Conservation (phyloP, 2,797 vertebrate genomes). For the Gephyroberyx darwinii region DNA sequence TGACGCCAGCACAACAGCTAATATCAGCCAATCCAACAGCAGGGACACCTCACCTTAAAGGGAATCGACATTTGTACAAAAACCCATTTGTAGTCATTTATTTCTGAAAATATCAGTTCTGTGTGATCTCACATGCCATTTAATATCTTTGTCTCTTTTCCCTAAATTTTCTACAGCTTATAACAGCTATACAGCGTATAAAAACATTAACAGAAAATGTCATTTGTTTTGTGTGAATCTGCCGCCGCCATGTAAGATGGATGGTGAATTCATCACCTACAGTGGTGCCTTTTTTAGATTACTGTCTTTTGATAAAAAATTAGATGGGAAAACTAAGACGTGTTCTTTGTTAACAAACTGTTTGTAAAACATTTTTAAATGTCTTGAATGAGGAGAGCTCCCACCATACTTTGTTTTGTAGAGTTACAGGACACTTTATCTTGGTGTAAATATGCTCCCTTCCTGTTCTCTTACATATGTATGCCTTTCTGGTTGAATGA, state of each 20-base stretch:
- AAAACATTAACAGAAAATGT: conserved; percentile 57
- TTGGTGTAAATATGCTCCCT: conserved; percentile 73
- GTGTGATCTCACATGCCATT: conserved; percentile 57
- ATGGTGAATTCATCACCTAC: conserved; percentile 70
- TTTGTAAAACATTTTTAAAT: conserved; percentile 73
- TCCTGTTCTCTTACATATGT: conserved; percentile 72
- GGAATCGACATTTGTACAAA: conserved; percentile 63
- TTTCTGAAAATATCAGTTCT: conserved; percentile 43
- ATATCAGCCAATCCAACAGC: conserved; percentile 57
- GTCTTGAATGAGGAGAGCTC: conserved; percentile 67
- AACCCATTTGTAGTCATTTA: conserved; percentile 44
- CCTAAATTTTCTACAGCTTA: conserved; percentile 63
- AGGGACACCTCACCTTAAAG: conserved; percentile 58
- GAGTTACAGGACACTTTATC: conserved; percentile 66
- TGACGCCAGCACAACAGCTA: conserved; percentile 59
- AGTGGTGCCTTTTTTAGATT: conserved; percentile 79
- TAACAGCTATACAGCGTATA: conserved; percentile 48
- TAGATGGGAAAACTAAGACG: conserved; percentile 56
- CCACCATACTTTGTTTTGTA: conserved; percentile 68
- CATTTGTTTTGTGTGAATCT: conserved; percentile 68
- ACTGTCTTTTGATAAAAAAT: conserved; percentile 70
- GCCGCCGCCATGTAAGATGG: conserved; percentile 61
- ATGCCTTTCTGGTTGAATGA: conserved; percentile 69
- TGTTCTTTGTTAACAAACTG: conserved; percentile 65
- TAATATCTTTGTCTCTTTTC: conserved; percentile 48